Conservation (phyloP, 2,113 vertebrate species). For the Platichthys flesus region DNA sequence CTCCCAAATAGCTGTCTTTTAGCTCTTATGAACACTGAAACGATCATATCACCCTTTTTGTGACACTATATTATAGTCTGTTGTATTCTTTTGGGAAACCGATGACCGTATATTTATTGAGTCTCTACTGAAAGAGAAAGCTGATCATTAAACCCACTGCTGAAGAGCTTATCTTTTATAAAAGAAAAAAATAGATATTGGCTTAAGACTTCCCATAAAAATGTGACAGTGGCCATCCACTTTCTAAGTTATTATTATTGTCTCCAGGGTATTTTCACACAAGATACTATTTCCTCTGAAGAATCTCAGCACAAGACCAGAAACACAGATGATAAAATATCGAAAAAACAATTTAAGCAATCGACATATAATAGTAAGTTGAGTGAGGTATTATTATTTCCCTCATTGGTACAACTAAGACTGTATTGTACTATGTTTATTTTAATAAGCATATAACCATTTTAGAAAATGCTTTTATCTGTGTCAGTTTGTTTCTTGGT, state of each 20-base stretch:
- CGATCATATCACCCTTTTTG: conserved; percentile 59
- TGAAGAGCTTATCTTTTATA: conserved; percentile 34
- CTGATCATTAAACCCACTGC: conserved; percentile 26
- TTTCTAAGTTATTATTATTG: not conserved
- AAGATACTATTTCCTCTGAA: conserved; percentile 1
- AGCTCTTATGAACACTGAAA: conserved; percentile 50
- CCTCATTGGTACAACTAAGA: no score
- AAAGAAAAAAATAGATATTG: conserved; percentile 9
- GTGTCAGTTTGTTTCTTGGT: no score
- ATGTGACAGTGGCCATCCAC: conserved; percentile 16
- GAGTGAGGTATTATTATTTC: no score
- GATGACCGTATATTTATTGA: conserved; percentile 19
- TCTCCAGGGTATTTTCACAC: conserved; percentile 10
- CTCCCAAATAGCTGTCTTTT: conserved; percentile 59
- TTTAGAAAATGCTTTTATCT: no score
- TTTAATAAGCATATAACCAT: no score
- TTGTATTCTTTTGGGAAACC: conserved; percentile 44
- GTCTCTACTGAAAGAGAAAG: conserved; percentile 7
- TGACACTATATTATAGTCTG: conserved; percentile 28
- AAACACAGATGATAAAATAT: not conserved
- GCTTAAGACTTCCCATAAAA: conserved; percentile 6
- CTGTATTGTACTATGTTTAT: no score
- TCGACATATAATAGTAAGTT: no score
- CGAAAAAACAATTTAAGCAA: no score
- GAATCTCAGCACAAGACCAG: not conserved